Percentiles rank a stretch among this genome's conserved stretches.
phyloP scores from a whole-genome alignment of 2,113 vertebrate species.

The Chelonoidis abingdonii region DNA sequence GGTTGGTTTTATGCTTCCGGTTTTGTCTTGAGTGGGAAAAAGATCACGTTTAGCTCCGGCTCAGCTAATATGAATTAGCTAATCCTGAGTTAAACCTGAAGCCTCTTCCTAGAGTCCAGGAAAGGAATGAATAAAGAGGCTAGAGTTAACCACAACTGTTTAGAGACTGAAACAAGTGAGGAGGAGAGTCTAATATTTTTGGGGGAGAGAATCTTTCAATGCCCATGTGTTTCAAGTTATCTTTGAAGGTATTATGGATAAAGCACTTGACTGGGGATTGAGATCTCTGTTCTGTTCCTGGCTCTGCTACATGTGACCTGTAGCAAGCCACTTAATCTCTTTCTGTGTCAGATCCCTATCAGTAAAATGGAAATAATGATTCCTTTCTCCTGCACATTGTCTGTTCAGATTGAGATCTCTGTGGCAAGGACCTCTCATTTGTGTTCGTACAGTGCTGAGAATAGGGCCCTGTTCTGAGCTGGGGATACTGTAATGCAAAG shows the following conservation, averaged over 20 bases:
- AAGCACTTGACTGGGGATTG: not conserved
- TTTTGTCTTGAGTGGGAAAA: not conserved
- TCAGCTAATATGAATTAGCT: not conserved
- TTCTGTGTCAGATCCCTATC: not conserved
- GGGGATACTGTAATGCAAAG: not conserved
- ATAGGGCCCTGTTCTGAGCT: fast-evolving
- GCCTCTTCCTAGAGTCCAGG: not conserved
- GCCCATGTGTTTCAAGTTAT: not conserved
- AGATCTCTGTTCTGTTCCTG: not conserved
- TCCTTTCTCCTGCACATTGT: not conserved
- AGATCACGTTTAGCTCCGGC: not conserved
- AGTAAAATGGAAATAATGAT: not conserved
- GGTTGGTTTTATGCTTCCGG: not conserved
- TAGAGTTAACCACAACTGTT: not conserved
- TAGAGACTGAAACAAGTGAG: not conserved
- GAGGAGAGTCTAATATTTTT: not conserved
- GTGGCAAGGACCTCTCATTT: not conserved
- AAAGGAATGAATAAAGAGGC: not conserved
- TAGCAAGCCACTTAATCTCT: not conserved
- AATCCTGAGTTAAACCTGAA: not conserved
- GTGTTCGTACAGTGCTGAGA: not conserved
- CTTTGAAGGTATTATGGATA: not conserved
- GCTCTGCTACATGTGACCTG: not conserved
- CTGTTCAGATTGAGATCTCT: not conserved
- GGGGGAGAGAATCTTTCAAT: not conserved